phyloP scores from a whole-genome alignment of 2,888 invertebrate genomes.

The Limnephilus marmoratus region DNA sequence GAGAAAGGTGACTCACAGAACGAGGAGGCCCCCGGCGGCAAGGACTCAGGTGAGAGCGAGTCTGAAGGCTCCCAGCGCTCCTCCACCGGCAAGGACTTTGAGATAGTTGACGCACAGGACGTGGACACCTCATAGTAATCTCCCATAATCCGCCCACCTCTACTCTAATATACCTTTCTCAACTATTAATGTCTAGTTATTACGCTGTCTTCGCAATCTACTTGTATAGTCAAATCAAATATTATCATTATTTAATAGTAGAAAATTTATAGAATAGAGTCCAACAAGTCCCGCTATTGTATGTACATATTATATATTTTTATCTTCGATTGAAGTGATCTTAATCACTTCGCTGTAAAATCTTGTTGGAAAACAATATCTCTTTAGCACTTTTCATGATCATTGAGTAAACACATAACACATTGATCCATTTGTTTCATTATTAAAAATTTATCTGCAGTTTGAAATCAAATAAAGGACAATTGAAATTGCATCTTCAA shows the following conservation, averaged over 20 bases:
- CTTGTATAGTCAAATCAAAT: neutral
- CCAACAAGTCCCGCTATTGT: neutral
- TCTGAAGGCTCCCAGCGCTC: constrained; percentile 88
- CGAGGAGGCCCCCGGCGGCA: constrained; percentile 58
- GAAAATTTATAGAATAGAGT: neutral
- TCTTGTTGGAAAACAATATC: neutral
- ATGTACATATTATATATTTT: neutral
- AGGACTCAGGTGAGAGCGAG: constrained; percentile 82
- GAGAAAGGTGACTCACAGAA: constrained; percentile 59
- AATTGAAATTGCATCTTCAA: neutral
- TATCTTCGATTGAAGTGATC: neutral
- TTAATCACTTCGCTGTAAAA: neutral
- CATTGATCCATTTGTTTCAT: neutral
- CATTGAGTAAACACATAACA: neutral
- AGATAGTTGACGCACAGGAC: constrained; percentile 88
- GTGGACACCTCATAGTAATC: constrained; percentile 73
- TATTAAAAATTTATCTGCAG: neutral
- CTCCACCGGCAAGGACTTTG: constrained; percentile 91
- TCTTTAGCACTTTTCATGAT: neutral
- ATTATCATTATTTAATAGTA: constrained; percentile 17
- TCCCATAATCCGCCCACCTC: constrained; percentile 27
- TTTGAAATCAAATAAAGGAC: neutral
- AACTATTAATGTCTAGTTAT: constrained; percentile 15
- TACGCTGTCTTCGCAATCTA: constrained; percentile 6
- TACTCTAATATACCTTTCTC: constrained; percentile 29